Conservation (phyloP, 2,797 vertebrate species). For the Denticeps clupeoides region DNA sequence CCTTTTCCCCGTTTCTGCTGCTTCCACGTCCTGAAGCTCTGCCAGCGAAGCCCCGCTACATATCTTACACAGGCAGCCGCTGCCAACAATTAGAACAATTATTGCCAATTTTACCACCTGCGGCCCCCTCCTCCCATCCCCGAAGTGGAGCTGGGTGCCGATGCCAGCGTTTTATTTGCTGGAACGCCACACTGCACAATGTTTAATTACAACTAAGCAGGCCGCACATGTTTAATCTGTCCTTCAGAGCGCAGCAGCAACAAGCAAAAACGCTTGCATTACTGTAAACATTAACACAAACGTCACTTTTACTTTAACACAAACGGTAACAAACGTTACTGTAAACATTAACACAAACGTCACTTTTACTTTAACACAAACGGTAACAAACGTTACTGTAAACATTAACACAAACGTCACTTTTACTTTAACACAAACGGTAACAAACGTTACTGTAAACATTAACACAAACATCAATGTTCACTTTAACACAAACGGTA, state of each 20-base stretch:
- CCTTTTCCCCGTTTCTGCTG: constrained; percentile 13
- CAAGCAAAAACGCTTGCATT: too few species aligned
- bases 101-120: constrained; percentile 68
- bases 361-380: too few species aligned
- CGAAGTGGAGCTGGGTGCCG: constrained; percentile 39
- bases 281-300: too few species aligned
- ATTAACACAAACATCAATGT: too few species aligned
- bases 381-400: too few species aligned
- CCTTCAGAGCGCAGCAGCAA: constrained; percentile 30
- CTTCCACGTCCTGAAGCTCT: constrained; percentile 12
- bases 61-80: constrained; percentile 50
- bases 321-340: too few species aligned
- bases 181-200: constrained; percentile 51
- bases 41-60: constrained; percentile 38
- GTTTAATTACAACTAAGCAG: constrained; percentile 66
- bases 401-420: too few species aligned
- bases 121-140: constrained; percentile 28
- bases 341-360: too few species aligned
- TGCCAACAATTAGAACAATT: constrained; percentile 68
- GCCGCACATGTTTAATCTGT: constrained; percentile 52
- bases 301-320: too few species aligned
- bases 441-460: too few species aligned
- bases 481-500: too few species aligned
- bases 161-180: constrained; percentile 41
- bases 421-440: too few species aligned